Conservation (phyloP, 1,140 invertebrate species). For the Brachionus rotundiformis region DNA sequence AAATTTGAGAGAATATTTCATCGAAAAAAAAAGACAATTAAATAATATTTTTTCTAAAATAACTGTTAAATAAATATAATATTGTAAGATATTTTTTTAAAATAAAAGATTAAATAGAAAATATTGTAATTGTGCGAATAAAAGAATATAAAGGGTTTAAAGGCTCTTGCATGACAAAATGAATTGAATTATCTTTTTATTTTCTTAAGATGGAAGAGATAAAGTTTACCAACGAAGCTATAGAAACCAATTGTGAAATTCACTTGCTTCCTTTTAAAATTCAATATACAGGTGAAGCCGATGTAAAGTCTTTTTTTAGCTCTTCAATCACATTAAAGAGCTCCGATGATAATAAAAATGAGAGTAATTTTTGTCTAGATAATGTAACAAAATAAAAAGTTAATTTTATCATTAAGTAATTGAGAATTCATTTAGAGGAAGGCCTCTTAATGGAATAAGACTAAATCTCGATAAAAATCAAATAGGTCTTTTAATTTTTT, state of each 20-base stretch:
- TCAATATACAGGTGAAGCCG: conserved; percentile 18
- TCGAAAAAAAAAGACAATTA: neutral
- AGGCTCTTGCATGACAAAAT: neutral
- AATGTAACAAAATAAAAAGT: too few relatives aligned
- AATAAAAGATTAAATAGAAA: too few relatives aligned
- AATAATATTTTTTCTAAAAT: neutral
- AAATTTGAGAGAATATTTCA: conserved; percentile 32
- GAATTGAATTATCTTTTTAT: neutral
- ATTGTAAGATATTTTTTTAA: neutral
- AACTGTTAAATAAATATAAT: neutral
- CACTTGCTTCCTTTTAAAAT: conserved; percentile 46
- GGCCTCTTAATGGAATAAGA: conserved; percentile 33
- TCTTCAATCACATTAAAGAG: neutral
- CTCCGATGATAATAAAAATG: neutral
- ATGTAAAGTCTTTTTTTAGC: conserved; percentile 40
- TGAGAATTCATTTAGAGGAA: conserved; percentile 34
- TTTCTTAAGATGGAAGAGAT: neutral
- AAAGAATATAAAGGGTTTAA: conserved; percentile 1
- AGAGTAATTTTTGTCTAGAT: too few relatives aligned
- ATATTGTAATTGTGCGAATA: too few relatives aligned
- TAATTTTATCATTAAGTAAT: conserved; percentile 1
- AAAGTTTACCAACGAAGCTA: neutral
- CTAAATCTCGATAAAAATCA: conserved; percentile 1
- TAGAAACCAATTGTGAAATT: neutral
- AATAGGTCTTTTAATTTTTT: neutral